These are phyloP conservation scores for Brachycybe producta DNA, from an alignment of 2,888 invertebrate genomes.

Conservation along the genomic window DNA sequence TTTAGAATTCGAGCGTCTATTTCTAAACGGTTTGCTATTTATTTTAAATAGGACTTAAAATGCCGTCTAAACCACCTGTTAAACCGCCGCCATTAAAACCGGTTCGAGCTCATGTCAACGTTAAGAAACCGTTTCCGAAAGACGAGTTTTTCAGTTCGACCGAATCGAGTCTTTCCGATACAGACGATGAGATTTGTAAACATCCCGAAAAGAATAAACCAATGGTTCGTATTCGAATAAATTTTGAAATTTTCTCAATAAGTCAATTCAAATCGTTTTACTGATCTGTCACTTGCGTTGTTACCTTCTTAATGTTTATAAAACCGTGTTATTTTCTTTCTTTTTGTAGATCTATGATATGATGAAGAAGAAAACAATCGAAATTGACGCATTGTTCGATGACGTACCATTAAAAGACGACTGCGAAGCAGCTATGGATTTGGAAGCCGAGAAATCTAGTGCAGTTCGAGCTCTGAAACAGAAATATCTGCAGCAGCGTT, in stretches of 20 bases:
- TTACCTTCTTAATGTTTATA: too few relatives aligned
- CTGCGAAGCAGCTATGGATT: background rate
- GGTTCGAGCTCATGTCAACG: background rate
- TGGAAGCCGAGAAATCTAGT: background rate
- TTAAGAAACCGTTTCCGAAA: background rate
- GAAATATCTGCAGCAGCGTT: conserved; percentile 47
- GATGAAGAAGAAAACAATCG: conserved; percentile 21
- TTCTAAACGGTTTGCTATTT: too few relatives aligned
- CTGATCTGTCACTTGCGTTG: background rate
- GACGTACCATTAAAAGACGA: background rate
- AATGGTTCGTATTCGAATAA: conserved; percentile 8
- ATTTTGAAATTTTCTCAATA: background rate
- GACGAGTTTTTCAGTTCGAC: background rate
- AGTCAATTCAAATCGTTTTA: too few relatives aligned
- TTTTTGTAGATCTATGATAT: conserved; percentile 9
- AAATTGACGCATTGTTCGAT: background rate
- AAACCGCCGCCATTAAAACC: background rate
- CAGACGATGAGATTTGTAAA: conserved; percentile 29
- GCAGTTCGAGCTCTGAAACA: conserved; percentile 44
- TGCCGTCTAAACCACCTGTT: background rate
- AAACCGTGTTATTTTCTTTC: too few relatives aligned
- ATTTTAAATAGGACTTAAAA: background rate
- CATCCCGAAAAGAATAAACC: conserved; percentile 14
- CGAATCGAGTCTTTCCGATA: conserved; percentile 27
- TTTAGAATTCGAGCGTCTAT: background rate